Percentiles rank a stretch among this genome's conserved stretches.
Evolutionary conservation across 2,888 invertebrate genomes (phyloP).

Genomic region (Zelleria hepariella): DNA sequence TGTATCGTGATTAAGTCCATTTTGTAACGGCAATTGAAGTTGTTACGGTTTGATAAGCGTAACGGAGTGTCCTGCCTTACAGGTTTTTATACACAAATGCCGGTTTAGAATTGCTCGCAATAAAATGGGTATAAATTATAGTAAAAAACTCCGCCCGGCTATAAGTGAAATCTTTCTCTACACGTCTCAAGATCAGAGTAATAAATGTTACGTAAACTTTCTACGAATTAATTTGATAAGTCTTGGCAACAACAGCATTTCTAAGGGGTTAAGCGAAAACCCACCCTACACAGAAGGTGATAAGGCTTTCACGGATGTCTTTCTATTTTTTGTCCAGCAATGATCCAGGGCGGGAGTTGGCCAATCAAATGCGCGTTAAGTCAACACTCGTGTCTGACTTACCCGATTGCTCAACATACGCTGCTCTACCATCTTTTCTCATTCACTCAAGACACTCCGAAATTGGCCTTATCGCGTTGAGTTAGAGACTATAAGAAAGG

Average conservation of each 20-base stretch:
- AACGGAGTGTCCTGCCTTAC: conserved; percentile 25
- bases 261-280: too few species aligned
- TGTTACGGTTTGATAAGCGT: conserved; percentile 7
- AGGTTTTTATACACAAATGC: conserved; percentile 24
- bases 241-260: background rate
- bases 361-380: conserved; percentile 27
- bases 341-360: conserved; percentile 6
- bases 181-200: too few species aligned
- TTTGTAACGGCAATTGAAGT: conserved; percentile 6
- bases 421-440: conserved; percentile 12
- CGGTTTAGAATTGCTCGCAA: conserved; percentile 19
- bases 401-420: conserved; percentile 54
- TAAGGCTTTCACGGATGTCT: background rate
- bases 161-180: too few species aligned
- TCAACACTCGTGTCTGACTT: conserved; percentile 55
- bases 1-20: background rate
- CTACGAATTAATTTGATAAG: background rate
- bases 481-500: background rate
- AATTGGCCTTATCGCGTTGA: background rate
- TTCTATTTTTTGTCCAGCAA: conserved; percentile 2
- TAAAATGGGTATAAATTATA: too few species aligned
- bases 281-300: background rate
- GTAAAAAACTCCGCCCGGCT: too few species aligned
- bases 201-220: background rate
- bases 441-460: background rate